Evolutionary conservation across 2,888 invertebrate genomes (phyloP), one percentile per base, ranked within the genome.

Genomic region (Sarcophaga subvicina): DNA sequence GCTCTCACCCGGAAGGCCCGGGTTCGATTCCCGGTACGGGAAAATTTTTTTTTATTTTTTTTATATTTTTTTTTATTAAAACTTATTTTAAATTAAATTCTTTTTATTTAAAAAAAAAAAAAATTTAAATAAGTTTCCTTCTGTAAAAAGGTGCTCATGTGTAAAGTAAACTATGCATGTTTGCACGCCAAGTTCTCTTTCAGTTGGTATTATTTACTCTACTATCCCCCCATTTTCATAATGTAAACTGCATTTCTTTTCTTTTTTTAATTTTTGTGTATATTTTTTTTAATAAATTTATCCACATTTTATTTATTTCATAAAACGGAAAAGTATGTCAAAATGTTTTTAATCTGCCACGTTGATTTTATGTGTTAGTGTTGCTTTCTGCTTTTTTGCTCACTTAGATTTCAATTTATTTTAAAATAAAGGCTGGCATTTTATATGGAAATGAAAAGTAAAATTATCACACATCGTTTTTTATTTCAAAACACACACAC

Each of bases 21-120:
- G 96, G 96, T 96, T 96, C 96, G 96, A 96, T 96, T 96, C 96
- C 97, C 97, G 96, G 96, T 97, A 97, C 97, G 97, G 97, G 96
- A 96, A 93, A 14, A 11, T 25, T 12, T 25, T 4, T 69, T 75
- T 64, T 73, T 82, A 80, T 72, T 22, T 80, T n/a, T n/a, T 67
- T 49, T 63, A 69, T 49, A 70, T 25, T 73, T 20, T 73, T 37
- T 37, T 27, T 4, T 20, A 54, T 75, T 25, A 62, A 54, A 77
- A 62, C 27, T 70, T 80, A 80, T 84, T 75, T 80, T 67, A 59
- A 69, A 12, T 14, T 37, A 8, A 22, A 11, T 79, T 69, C 70
- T 49, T 49, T 12, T n/a, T 72, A 54, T 12, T 70, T 60, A 37
- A 37, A 37, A 25, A 25, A 25, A 25, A 25, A 25, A 25, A 25